phyloP scores from a whole-genome alignment of 2,888 invertebrate genomes.

The Chirona hameri region DNA sequence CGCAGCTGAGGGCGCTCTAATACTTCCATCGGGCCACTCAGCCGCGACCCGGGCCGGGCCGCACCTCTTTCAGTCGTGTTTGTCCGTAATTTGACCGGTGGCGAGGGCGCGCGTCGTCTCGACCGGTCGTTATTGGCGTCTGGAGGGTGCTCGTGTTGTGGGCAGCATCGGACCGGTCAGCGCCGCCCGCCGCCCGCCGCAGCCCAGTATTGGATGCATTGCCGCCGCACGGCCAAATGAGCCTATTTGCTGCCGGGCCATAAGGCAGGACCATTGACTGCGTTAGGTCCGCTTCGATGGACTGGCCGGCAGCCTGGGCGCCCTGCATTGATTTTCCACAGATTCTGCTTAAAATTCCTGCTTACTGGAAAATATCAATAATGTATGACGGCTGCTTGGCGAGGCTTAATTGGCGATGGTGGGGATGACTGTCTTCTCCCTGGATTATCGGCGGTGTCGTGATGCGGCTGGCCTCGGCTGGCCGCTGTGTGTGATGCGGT shows the following conservation, averaged over 20 bases:
- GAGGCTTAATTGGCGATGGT: neutral
- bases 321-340: constrained; percentile 4
- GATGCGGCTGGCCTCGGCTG: neutral
- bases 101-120: too few relatives aligned
- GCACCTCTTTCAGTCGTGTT: neutral
- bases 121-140: neutral
- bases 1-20: too few relatives aligned
- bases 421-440: neutral
- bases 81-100: neutral
- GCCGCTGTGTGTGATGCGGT: neutral
- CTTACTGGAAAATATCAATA: constrained; percentile 14
- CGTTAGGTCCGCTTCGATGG: neutral
- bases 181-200: neutral
- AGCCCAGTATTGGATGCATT: constrained; percentile 38
- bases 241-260: neutral
- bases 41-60: too few relatives aligned
- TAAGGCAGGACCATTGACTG: neutral
- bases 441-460: neutral
- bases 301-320: neutral
- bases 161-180: neutral
- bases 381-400: neutral
- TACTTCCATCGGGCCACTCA: too few relatives aligned
- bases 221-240: neutral
- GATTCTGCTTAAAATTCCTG: constrained; percentile 23
- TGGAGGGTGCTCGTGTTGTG: neutral